phyloP scores from a whole-genome alignment of 2,797 vertebrate species.

The Odontamblyopus lacepedii region DNA sequence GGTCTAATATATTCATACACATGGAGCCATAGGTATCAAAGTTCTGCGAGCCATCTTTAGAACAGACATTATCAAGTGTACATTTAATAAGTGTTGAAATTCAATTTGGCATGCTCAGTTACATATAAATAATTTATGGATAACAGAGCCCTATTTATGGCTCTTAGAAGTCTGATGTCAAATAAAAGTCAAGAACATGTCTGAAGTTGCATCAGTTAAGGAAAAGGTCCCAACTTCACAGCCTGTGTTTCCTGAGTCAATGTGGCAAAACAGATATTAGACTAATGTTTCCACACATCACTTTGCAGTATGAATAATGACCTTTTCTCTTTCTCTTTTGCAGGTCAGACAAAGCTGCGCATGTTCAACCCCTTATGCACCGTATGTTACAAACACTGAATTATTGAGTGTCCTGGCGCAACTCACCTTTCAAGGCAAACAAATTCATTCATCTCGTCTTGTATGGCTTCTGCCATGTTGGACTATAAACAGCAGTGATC shows the following conservation, averaged over 20 bases:
- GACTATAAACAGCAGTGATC: conserved; percentile 11
- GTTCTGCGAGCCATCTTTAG: conserved; percentile 44
- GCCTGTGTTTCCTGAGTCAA: conserved; percentile 31
- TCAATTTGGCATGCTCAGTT: conserved; percentile 66
- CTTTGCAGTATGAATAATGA: conserved; percentile 70
- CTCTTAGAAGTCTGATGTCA: conserved; percentile 48
- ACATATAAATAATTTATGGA: conserved; percentile 71
- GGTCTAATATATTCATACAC: neutral
- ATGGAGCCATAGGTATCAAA: neutral
- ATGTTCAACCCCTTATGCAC: conserved; percentile 72
- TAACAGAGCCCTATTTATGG: conserved; percentile 37
- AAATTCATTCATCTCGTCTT: conserved; percentile 71
- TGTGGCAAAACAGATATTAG: conserved; percentile 40
- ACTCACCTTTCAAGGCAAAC: conserved; percentile 80
- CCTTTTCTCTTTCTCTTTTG: conserved; percentile 35
- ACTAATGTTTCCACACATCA: conserved; percentile 67
- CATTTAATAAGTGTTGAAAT: conserved; percentile 73
- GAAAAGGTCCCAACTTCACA: conserved; percentile 31
- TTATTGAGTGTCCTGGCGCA: conserved; percentile 74
- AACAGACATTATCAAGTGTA: conserved; percentile 69
- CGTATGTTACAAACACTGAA: conserved; percentile 85
- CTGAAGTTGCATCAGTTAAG: conserved; percentile 36
- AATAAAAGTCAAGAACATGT: conserved; percentile 18
- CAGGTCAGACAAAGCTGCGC: conserved; percentile 57
- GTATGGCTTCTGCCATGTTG: conserved; percentile 41